Base-by-base conservation (phyloP, 2,888 invertebrate species). In the Steinernema scapterisci region DNA sequence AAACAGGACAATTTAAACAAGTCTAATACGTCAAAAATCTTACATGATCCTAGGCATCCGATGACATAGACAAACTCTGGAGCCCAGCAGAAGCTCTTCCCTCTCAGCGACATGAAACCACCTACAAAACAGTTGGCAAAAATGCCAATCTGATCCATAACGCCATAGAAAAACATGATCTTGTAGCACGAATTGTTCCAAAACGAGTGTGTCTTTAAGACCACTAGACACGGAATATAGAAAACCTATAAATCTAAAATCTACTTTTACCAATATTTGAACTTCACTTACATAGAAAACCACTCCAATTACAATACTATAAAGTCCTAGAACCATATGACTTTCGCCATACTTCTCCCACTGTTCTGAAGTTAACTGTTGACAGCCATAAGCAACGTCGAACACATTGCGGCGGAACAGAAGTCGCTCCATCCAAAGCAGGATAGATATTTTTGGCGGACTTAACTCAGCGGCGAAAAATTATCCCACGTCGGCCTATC, bases 181-280 rank as follows among this genome's bases (percentile, higher is more conserved):
- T 38, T 27, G 38, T 63, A 63, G 63, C 63, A 63, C 31, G 63
- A 63, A 31, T 63, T 63, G 16, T 27, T 63, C 63, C 63, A 63
- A 31, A 63, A 63, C 9, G 16, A 6, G 27, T 63, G 23, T n/a
- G 63, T 63, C 63, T 63, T 63, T 3, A 63, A 27, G 16, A 63
- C 63, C 3, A 63, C 31, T 7, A 63, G n/a, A 5, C 21, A 21
- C 16, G 63, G 63, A 1, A 31, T 31, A 27, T 63, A 63, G 16
- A 63, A 16, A 31, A 25, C 31, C 63, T 63, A n/a, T 31, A 38
- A n/a, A n/a, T n/a, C n/a, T n/a, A n/a, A n/a, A n/a, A n/a, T n/a
- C n/a, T n/a, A n/a, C n/a, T n/a, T n/a, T n/a, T n/a, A n/a, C n/a
- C n/a, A n/a, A n/a, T n/a, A n/a, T n/a, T n/a, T n/a, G n/a, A n/a